Base-by-base conservation (phyloP, 2,113 vertebrate genomes). In the Calyptomena viridis region DNA sequence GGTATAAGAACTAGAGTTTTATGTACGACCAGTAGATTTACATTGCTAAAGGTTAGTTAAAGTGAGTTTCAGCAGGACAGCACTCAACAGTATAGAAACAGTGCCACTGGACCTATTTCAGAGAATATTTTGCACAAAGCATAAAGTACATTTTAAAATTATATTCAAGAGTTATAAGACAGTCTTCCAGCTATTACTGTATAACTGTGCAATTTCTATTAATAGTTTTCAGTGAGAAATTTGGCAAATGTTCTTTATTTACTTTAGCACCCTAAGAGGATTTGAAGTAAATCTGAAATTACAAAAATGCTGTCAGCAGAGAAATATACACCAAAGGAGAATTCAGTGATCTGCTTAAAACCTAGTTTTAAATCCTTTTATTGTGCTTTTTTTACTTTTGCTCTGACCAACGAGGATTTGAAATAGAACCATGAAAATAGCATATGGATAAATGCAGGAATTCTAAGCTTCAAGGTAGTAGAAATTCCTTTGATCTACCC, bases 261-360 rank as follows among this genome's bases (percentile, higher is more conserved):
- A 89, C 37, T 79, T 94, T 12, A 75, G 31, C 42, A 67, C 69
- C 31, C 52, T 91, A 97, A 93, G 79, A 89, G 56, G 75, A 96
- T 95, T 95, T 93, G 79, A 95, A 91, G 37, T 92, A 84, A 92
- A 96, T 93, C 90, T 81, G 46, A 84, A 91, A 91, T 85, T 85
- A 88, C 27, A 83, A 76, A 87, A 94, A 84, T 31, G n/a, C 15
- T 84, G 66, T 87, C 90, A 92, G 71, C 66, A 83, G 62, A 89
- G 79, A 87, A 97, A 90, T 76, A 49, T 5, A 75, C 19, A 85
- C 49, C 33, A 85, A 60, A 71, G 42, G 56, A 92, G 31, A 93
- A 89, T 78, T 78, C 64, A 84, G n/a, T 81, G 68, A 91, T 87
- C 87, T 73, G 39, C 71, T 84, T 93, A 91, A 86, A 81, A 46